A percentile compares a stretch with the other conserved stretches of the same genome.
Conservation (phyloP, 1,140 invertebrate genomes). For the Drosophila nigromelanica region DNA sequence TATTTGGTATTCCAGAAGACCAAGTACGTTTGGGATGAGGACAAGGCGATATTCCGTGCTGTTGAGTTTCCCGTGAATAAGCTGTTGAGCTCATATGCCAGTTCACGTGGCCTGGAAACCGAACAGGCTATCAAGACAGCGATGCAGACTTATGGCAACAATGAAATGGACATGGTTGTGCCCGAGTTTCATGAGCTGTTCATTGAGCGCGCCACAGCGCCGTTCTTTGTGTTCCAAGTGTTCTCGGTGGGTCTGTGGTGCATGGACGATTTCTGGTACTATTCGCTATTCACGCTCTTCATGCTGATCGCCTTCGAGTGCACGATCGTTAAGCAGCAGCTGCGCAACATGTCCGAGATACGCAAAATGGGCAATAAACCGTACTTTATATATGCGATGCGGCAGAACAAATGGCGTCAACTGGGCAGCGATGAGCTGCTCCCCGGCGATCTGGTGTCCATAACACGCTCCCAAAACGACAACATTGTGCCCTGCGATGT, state of each 20-base stretch:
- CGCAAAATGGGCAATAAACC: constrained; percentile 99
- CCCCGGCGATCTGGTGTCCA: constrained; percentile 98
- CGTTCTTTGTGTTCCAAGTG: constrained; percentile 98
- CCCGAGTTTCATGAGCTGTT: constrained; percentile 99
- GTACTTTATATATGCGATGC: constrained; percentile 96
- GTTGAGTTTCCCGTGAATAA: constrained; percentile 93
- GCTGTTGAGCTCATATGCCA: constrained; percentile 89
- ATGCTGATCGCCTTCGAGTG: constrained; percentile 99
- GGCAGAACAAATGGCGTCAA: constrained; percentile 95
- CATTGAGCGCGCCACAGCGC: constrained; percentile 98
- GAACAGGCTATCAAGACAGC: constrained; percentile 90
- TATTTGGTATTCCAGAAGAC: constrained; percentile 98
- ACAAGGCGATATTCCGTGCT: constrained; percentile 91
- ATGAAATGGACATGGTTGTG: constrained; percentile 93
- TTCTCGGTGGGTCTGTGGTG: constrained; percentile 99
- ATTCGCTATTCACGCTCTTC: constrained; percentile 97
- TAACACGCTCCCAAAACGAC: constrained; percentile 94
- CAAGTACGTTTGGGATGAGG: constrained; percentile 95
- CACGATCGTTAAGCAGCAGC: constrained; percentile 98
- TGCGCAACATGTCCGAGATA: constrained; percentile 99
- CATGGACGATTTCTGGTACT: constrained; percentile 99
- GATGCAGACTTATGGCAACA: constrained; percentile 93
- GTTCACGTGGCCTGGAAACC: constrained; percentile 94
- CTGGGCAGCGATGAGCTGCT: constrained; percentile 94
- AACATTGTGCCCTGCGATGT: constrained; percentile 98